Conservation (phyloP, 1,140 invertebrate species). For the Anadara kagoshimensis region DNA sequence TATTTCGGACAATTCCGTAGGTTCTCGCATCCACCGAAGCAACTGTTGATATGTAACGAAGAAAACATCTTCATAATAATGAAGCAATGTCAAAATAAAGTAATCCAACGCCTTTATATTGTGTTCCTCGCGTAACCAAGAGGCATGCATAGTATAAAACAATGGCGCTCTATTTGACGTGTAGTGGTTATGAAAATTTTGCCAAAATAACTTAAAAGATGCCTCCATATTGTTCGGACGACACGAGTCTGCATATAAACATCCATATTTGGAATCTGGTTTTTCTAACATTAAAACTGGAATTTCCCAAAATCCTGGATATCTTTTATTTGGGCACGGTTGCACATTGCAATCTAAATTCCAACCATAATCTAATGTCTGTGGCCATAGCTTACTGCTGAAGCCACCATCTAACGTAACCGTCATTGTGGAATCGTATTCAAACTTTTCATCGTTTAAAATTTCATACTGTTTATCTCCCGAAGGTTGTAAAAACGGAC, state of each 20-base stretch:
- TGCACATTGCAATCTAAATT: constrained; percentile 39
- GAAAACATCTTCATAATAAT: constrained; percentile 51
- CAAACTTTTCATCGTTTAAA: constrained; percentile 42
- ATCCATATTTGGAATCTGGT: constrained; percentile 34
- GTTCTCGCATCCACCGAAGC: constrained; percentile 49
- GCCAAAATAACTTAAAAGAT: constrained; percentile 51
- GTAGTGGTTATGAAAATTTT: constrained; percentile 57
- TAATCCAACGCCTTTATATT: constrained; percentile 45
- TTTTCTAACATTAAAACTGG: constrained; percentile 45
- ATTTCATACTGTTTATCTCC: constrained; percentile 46
- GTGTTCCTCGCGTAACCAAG: constrained; percentile 47
- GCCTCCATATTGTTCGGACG: constrained; percentile 43
- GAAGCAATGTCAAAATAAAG: constrained; percentile 45
- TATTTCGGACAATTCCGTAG: constrained; percentile 39
- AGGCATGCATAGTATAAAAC: constrained; percentile 56
- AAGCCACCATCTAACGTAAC: constrained; percentile 76
- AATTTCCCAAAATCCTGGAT: constrained; percentile 51
- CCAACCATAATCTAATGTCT: constrained; percentile 51
- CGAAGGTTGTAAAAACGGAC: constrained; percentile 49
- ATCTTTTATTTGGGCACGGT: constrained; percentile 42
- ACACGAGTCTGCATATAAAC: constrained; percentile 56
- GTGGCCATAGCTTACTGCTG: constrained; percentile 46
- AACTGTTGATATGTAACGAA: constrained; percentile 49
- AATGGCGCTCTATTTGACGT: constrained; percentile 51
- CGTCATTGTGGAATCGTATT: constrained; percentile 53